phyloP scores from a whole-genome alignment of 1,140 invertebrate species.

The Callitettix versicolor region DNA sequence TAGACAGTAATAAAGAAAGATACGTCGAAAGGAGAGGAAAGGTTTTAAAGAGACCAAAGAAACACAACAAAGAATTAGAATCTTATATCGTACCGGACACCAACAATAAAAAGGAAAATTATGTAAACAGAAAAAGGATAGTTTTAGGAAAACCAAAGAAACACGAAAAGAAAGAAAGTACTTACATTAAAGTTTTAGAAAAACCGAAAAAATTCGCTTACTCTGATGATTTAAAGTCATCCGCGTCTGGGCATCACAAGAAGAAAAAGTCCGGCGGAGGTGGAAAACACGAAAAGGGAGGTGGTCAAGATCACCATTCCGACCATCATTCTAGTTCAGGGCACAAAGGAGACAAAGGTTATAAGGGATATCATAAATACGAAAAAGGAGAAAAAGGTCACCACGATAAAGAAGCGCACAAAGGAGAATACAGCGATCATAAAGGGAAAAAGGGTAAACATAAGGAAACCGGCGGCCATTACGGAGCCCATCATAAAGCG shows the following conservation, averaged over 20 bases:
- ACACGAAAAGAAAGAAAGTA: slow-evolving; percentile 5
- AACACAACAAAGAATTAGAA: too few relatives aligned
- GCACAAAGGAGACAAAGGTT: slow-evolving; percentile 33
- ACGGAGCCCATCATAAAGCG: slow-evolving; percentile 30
- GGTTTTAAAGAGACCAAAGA: slow-evolving; percentile 5
- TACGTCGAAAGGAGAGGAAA: background rate
- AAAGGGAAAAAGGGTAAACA: slow-evolving; percentile 31
- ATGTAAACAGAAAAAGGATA: background rate
- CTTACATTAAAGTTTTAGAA: slow-evolving; percentile 1
- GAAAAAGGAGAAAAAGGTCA: slow-evolving; percentile 33
- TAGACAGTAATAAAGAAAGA: background rate
- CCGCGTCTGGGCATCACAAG: slow-evolving; percentile 12
- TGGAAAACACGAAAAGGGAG: slow-evolving; percentile 28
- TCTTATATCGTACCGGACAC: too few relatives aligned
- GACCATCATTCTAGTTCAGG: slow-evolving; percentile 28
- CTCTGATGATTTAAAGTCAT: slow-evolving; percentile 4
- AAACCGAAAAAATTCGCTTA: slow-evolving; percentile 9
- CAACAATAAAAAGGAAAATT: background rate
- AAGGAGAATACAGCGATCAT: slow-evolving; percentile 31
- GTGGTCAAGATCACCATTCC: slow-evolving; percentile 27
- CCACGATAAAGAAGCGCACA: slow-evolving; percentile 31
- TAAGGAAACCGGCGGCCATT: slow-evolving; percentile 33
- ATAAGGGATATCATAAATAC: slow-evolving; percentile 32
- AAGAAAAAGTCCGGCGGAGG: background rate
- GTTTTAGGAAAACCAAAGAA: slow-evolving; percentile 11